Evolutionary conservation across 2,113 vertebrate genomes (phyloP).

Genomic region (Marmota flaviventris): DNA sequence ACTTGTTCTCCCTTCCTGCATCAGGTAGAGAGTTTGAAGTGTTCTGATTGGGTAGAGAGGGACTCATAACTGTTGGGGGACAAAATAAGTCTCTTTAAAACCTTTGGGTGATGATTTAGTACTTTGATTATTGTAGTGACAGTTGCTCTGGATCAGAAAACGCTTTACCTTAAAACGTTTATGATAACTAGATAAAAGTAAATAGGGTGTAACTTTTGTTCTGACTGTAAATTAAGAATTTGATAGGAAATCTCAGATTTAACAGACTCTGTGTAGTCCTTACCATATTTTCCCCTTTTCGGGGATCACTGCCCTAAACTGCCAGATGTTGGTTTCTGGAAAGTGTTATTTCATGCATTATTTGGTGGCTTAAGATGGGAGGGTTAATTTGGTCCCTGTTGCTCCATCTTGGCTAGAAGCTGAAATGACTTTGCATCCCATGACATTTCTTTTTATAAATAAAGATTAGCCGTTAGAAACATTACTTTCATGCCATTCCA

Average conservation of each 20-base stretch:
- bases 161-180: background rate
- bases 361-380: background rate
- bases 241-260: background rate
- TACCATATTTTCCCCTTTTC: background rate
- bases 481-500: background rate
- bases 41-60: background rate
- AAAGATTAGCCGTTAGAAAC: conserved; percentile 29
- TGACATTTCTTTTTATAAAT: background rate
- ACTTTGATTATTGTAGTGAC: background rate
- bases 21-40: background rate
- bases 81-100: background rate
- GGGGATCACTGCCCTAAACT: background rate
- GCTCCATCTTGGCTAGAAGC: background rate
- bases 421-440: background rate
- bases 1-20: background rate
- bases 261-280: background rate
- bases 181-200: background rate
- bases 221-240: background rate
- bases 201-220: background rate
- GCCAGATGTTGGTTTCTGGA: background rate
- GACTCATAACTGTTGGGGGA: background rate
- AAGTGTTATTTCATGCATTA: background rate
- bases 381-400: background rate
- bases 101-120: background rate
- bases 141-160: background rate